Base-by-base conservation (phyloP, 2,888 invertebrate species). In the Hyalella azteca region DNA sequence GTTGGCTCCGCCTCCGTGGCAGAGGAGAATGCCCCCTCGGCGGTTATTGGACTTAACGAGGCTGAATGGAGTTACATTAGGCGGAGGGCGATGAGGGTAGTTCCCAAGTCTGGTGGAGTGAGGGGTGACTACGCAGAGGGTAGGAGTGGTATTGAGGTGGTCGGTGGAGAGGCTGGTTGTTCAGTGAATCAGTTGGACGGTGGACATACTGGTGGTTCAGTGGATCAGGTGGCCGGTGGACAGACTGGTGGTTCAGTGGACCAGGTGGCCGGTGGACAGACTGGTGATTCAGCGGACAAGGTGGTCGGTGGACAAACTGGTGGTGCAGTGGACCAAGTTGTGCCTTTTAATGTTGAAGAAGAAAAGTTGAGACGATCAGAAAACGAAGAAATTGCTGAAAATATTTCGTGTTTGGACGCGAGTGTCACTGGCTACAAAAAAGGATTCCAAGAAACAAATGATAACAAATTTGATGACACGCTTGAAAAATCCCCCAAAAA, bases 41-140 rank as follows among this genome's bases (percentile, higher is more conserved):
- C n/a, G n/a, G n/a, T 54, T 54, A 29, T 36, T 22, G 36, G 19
- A 9, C 3, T 29, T 66, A 66, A 66, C 66, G 36, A 66, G 66
- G 13, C 66, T 36, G 36, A 66, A 66, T 66, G 66, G 66, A 15
- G 66, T 15, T 66, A 36, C 29, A 66, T 66, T 66, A 66, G 66
- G n/a, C 32, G 36, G 66, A 32, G 66, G 66, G 66, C 66, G 4
- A 19, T 66, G 36, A 66, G 66, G 19, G 36, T 32, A 22, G 11
- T n/a, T 22, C 36, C 36, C 36, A 9, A 26, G 54, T 22, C 29
- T 26, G 9, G 26, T 22, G 26, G 54, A 3, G 54, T 7, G 3
- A 26, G 26, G 11, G 45, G 45, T 45, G 45, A 15, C 19, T 11
- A 19, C 19, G 45, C 19, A 15, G 45, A 15, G 22, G 13, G 54